Conservation (phyloP, 2,888 invertebrate species). For the Andrena haemorrhoa region DNA sequence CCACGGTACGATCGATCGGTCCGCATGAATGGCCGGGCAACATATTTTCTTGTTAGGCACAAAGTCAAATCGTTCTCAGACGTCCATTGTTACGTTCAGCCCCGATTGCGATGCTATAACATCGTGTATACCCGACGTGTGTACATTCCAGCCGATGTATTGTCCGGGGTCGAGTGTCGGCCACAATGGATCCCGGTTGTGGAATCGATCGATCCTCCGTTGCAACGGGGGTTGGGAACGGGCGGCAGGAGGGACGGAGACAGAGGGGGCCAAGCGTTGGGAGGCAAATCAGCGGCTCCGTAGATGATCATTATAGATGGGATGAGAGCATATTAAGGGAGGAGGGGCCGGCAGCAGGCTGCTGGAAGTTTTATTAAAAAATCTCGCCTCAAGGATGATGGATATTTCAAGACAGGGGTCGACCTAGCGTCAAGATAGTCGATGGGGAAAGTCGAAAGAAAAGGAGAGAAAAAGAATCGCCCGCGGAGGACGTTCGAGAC, state of each 20-base stretch:
- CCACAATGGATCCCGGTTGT: conserved; percentile 70
- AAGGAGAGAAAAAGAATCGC: conserved; percentile 15
- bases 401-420: conserved; percentile 76
- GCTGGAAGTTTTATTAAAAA: conserved; percentile 83
- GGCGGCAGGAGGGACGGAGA: not conserved
- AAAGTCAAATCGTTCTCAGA: conserved; percentile 61
- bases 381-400: conserved; percentile 79
- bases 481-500: not conserved
- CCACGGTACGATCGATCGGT: conserved; percentile 22
- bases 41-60: conserved; percentile 60
- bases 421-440: conserved; percentile 55
- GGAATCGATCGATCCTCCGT: conserved; percentile 67
- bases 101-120: conserved; percentile 63
- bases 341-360: conserved; percentile 50
- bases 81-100: conserved; percentile 59
- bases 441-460: conserved; percentile 40
- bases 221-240: conserved; percentile 10
- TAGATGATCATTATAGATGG: conserved; percentile 76
- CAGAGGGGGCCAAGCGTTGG: conserved; percentile 38
- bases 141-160: conserved; percentile 68
- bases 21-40: conserved; percentile 43
- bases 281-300: conserved; percentile 77
- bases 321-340: conserved; percentile 78
- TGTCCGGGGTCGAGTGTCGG: conserved; percentile 69
- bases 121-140: conserved; percentile 61